A percentile compares a stretch with the other conserved stretches of the same genome.
These are phyloP conservation scores for Microcebus ravelobensis DNA, from an alignment of 2,113 vertebrate genomes.

Conservation along the genomic window DNA sequence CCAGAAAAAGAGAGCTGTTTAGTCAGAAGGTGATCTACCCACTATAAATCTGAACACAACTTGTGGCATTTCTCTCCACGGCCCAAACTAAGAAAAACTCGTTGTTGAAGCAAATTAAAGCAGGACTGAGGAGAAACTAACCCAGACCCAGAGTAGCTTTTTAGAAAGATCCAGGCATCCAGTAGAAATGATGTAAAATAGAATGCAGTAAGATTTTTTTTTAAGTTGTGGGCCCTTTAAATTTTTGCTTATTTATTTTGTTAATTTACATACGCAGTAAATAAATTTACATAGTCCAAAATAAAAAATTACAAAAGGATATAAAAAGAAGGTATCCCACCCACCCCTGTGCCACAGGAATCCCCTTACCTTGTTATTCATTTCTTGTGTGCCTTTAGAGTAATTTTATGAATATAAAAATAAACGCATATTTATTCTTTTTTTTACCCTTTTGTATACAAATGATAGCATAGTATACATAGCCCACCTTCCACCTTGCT, in stretches of 20 bases:
- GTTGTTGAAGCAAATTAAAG: neutral
- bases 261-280: constrained; percentile 16
- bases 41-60: neutral
- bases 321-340: neutral
- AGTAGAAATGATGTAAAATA: neutral
- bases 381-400: neutral
- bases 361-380: neutral
- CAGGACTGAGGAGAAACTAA: neutral
- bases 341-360: neutral
- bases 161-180: neutral
- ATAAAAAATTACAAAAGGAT: neutral
- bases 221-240: neutral
- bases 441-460: neutral
- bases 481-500: neutral
- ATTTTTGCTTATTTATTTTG: neutral
- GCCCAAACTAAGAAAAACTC: neutral
- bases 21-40: neutral
- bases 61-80: neutral
- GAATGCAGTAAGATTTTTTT: neutral
- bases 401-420: constrained; percentile 4
- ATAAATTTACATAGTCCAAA: neutral
- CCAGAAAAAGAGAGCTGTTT: constrained; percentile 17
- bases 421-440: neutral
- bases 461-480: neutral
- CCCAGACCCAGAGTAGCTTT: neutral